Conservation (phyloP, 2,797 vertebrate species). For the Discoglossus pictus region DNA sequence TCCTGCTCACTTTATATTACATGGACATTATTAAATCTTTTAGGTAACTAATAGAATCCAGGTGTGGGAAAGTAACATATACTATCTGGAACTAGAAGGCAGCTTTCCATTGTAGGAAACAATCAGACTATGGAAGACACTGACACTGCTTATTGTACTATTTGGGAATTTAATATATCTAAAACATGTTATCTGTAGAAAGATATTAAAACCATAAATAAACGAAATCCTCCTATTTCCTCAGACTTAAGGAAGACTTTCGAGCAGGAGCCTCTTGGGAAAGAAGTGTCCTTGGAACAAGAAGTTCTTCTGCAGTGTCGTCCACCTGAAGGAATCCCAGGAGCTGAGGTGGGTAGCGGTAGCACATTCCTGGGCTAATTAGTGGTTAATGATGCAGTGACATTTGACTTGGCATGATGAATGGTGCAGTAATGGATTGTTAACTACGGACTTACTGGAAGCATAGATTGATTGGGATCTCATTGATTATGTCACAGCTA, state of each 20-base stretch:
- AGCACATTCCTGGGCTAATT: conserved; percentile 36
- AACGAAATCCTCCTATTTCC: conserved; percentile 8
- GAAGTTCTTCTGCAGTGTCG: conserved; percentile 97
- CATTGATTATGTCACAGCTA: conserved; percentile 72
- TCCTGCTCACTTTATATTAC: too few relatives aligned
- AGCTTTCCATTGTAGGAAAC: too few relatives aligned
- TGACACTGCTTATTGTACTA: too few relatives aligned
- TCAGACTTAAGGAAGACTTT: conserved; percentile 95
- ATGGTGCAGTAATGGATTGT: conserved; percentile 65
- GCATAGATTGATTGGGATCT: conserved; percentile 66
- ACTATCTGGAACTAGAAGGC: too few relatives aligned
- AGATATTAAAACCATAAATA: too few relatives aligned
- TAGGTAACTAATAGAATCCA: too few relatives aligned
- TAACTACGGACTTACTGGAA: conserved; percentile 65
- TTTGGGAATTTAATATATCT: too few relatives aligned
- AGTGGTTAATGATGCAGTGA: conserved; percentile 60
- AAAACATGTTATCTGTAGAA: too few relatives aligned
- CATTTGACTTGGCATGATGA: conserved; percentile 61
- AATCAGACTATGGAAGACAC: too few relatives aligned
- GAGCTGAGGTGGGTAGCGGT: conserved; percentile 83
- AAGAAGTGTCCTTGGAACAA: conserved; percentile 94
- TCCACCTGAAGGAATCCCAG: conserved; percentile 94
- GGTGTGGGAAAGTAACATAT: too few relatives aligned
- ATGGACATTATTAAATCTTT: too few relatives aligned
- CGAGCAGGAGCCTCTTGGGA: conserved; percentile 96